phyloP scores from a whole-genome alignment of 2,888 invertebrate species.

The Zele albiditarsus region DNA sequence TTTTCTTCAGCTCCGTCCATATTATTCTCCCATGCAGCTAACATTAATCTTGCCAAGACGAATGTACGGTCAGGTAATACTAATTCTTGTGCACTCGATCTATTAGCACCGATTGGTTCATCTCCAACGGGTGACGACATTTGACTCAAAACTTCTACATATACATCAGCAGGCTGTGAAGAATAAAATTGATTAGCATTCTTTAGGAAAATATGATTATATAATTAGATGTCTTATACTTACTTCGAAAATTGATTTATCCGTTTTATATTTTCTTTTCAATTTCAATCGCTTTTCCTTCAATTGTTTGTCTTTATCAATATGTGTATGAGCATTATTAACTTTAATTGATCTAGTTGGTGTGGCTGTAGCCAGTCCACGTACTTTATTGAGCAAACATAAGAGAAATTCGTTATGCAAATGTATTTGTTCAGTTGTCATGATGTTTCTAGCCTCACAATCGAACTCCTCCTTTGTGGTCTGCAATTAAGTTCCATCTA shows the following conservation, averaged over 20 bases:
- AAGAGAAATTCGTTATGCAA: slow-evolving; percentile 90
- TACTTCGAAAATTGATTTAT: slow-evolving; percentile 71
- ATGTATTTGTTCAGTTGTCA: slow-evolving; percentile 83
- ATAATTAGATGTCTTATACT: slow-evolving; percentile 59
- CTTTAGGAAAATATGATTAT: not conserved
- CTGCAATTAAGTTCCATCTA: slow-evolving; percentile 71
- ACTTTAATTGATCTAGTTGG: slow-evolving; percentile 69
- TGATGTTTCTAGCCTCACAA: slow-evolving; percentile 82
- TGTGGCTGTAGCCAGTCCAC: slow-evolving; percentile 69
- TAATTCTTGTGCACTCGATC: slow-evolving; percentile 82
- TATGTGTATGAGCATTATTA: slow-evolving; percentile 61
- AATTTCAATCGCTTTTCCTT: slow-evolving; percentile 66
- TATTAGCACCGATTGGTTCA: slow-evolving; percentile 73
- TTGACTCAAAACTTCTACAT: slow-evolving; percentile 67
- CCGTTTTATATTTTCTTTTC: slow-evolving; percentile 73
- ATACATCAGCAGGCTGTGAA: slow-evolving; percentile 70
- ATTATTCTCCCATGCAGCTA: slow-evolving; percentile 92
- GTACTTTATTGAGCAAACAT: slow-evolving; percentile 85
- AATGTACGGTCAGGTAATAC: slow-evolving; percentile 89
- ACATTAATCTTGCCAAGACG: slow-evolving; percentile 86
- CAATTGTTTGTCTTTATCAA: slow-evolving; percentile 71
- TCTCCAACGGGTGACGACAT: slow-evolving; percentile 69
- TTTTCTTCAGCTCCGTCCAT: slow-evolving; percentile 89
- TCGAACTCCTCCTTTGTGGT: slow-evolving; percentile 90
- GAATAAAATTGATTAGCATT: slow-evolving; percentile 22